A percentile compares a stretch with the other conserved stretches of the same genome.
Evolutionary conservation across 2,888 invertebrate genomes (phyloP).

Genomic region (Limnephilus lunatus): DNA sequence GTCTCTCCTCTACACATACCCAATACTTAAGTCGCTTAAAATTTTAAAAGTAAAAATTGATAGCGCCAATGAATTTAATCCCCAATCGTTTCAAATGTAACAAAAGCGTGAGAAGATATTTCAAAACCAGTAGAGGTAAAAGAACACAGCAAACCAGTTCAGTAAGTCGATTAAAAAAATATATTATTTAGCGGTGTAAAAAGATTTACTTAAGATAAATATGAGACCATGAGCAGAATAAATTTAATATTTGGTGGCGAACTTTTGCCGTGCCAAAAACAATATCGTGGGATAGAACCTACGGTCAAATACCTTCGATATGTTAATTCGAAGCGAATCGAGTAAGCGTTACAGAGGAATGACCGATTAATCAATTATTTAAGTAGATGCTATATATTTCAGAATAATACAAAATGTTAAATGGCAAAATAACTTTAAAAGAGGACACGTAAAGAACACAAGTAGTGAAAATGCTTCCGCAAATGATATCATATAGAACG

Average conservation of each 20-base stretch:
- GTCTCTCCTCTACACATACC: background rate
- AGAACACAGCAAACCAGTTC: slow-evolving; percentile 41
- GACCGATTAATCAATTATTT: background rate
- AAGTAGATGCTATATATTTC: background rate
- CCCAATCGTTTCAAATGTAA: slow-evolving; percentile 12
- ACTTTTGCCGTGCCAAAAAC: background rate
- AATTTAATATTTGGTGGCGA: background rate
- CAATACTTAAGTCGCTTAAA: background rate
- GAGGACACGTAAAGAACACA: background rate
- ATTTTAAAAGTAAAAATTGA: background rate
- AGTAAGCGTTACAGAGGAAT: background rate
- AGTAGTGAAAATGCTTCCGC: background rate
- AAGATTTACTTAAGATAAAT: background rate
- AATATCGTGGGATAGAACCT: background rate
- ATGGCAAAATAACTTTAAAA: background rate
- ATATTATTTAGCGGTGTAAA: background rate
- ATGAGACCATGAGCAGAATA: background rate
- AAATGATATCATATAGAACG: background rate
- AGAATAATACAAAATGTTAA: background rate
- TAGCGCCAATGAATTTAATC: slow-evolving; percentile 32
- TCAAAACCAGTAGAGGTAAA: slow-evolving; percentile 19
- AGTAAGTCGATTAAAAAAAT: slow-evolving; percentile 40
- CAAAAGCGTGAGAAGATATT: slow-evolving; percentile 42
- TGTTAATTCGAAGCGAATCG: background rate
- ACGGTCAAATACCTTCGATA: background rate